Percentiles rank a stretch among this genome's conserved stretches.
phyloP scores from a whole-genome alignment of 1,140 invertebrate species.

The Polyergus mexicanus region DNA sequence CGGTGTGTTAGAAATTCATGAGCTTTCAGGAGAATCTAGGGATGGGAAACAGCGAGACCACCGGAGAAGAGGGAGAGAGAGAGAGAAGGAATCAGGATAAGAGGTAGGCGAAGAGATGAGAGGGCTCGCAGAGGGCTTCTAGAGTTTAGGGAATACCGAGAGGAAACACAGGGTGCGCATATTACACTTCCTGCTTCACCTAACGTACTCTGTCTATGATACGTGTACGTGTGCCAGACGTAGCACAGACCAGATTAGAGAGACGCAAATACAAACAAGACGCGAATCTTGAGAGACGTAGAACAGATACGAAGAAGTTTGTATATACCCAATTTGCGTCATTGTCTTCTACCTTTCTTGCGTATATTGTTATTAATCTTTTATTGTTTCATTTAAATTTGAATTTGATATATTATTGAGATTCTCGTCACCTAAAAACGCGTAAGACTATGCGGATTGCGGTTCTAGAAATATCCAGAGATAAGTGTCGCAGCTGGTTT shows the following conservation, averaged over 20 bases:
- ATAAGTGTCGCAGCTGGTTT: neutral
- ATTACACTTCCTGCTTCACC: conserved; percentile 9
- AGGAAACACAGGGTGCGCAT: conserved; percentile 31
- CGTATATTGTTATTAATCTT: neutral
- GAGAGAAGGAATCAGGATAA: neutral
- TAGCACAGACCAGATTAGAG: neutral
- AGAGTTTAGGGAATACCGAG: conserved; percentile 41
- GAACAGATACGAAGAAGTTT: conserved; percentile 37
- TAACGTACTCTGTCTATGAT: neutral
- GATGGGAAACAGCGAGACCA: conserved; percentile 56
- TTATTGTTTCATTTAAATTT: neutral
- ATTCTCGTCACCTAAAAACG: neutral
- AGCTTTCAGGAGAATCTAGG: conserved; percentile 68
- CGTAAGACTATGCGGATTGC: neutral
- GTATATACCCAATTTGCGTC: neutral
- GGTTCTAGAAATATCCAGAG: neutral
- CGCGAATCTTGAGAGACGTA: neutral
- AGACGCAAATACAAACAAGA: conserved; percentile 27
- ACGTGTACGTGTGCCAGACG: neutral
- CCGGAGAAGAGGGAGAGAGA: conserved; percentile 2
- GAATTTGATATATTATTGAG: conserved; percentile 27
- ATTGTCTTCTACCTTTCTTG: conserved; percentile 10
- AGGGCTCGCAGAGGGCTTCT: conserved; percentile 7
- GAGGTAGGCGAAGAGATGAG: conserved; percentile 3
- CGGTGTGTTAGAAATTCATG: conserved; percentile 79